Base-by-base conservation (phyloP, 2,888 invertebrate species). In the Ophion obscuratus region DNA sequence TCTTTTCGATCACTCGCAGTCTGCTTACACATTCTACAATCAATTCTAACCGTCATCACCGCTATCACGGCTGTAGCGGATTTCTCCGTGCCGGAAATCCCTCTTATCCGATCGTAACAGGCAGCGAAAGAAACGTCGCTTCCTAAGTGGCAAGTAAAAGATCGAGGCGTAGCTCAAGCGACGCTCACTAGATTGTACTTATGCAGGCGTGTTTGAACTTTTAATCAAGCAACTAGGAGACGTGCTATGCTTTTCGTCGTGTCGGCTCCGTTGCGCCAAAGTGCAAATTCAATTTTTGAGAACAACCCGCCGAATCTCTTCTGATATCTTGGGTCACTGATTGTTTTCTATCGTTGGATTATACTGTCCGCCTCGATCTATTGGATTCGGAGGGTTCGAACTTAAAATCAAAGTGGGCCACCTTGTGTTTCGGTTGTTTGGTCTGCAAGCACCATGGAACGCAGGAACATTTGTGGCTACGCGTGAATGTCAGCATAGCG, bases 301-400 rank as follows among this genome's bases (percentile, higher is more conserved):
- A 2, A 20, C 31, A 73, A 73, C 73, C 73, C 59, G 27, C 14
- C n/a, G 40, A 73, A 73, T 73, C 73, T 61, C 6, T 73, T 36
- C 20, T 14, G 20, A 44, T 17, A 10, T 27, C 9, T 6, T 71
- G n/a, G 9, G 2, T 24, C 64, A 31, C 31, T 64, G 6, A 11
- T 14, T 14, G 31, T 2, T 64, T 20, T 20, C 0, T 40, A 36
- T 14, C 14, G 0, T 4, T 11, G n/a, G 5, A 9, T 36, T 24
- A 47, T 47, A 14, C 59, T 20, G 31, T n/a, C n/a, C 14, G 5
- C 7, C 36, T 36, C 14, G 31, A 36, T 59, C 53, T 11, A 59
- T 31, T n/a, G 11, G 40, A 73, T 59, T 73, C 59, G 11, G 40
- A 6, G 59, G 20, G 59, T 70, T 31, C 40, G 17, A 17, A 11